Evolutionary conservation across 2,797 vertebrate genomes (phyloP).

Genomic region (Kryptolebias ocellatus): DNA sequence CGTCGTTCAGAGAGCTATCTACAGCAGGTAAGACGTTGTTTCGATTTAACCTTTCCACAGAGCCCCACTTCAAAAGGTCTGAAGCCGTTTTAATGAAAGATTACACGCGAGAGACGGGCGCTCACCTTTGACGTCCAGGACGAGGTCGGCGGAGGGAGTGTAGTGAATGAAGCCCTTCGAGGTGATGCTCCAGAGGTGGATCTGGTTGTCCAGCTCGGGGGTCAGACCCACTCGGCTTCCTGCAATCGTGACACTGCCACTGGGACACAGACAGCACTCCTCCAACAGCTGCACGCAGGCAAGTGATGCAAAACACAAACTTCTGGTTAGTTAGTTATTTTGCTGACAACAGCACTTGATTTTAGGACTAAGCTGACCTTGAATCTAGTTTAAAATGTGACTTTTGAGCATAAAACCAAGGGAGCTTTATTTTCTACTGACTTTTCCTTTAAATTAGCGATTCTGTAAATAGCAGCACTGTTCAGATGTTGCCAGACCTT

Average conservation of each 20-base stretch:
- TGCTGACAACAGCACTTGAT: no score
- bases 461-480: no score
- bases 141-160: constrained; percentile 82
- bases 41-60: no score
- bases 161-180: constrained; percentile 87
- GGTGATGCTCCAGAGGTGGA: constrained; percentile 88
- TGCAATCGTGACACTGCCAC: constrained; percentile 85
- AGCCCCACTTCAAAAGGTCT: no score
- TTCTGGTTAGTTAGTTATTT: background rate
- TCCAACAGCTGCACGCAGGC: constrained; percentile 84
- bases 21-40: no score
- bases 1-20: no score
- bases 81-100: no score
- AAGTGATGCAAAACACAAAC: background rate
- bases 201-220: constrained; percentile 75
- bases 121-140: constrained; percentile 96
- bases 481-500: background rate
- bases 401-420: no score
- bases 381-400: no score
- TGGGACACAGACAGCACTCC: constrained; percentile 87
- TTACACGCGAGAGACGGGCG: background rate
- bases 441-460: no score
- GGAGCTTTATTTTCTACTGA: no score
- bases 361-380: no score
- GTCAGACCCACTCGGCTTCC: constrained; percentile 88